Evolutionary conservation across 2,888 invertebrate genomes (phyloP).

Genomic region (Xylota sylvarum): DNA sequence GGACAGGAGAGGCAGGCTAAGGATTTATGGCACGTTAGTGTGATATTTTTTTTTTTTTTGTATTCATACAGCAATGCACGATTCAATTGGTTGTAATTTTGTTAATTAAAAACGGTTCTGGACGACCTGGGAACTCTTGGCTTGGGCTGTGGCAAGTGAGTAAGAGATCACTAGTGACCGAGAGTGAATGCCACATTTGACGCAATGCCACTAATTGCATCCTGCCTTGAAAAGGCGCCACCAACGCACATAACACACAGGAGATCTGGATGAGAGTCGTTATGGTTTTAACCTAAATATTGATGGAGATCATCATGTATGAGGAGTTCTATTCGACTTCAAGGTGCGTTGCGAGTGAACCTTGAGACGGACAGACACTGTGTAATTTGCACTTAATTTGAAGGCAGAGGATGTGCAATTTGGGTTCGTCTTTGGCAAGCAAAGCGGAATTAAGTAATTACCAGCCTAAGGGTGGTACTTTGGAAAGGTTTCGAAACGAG

Average conservation of each 20-base stretch:
- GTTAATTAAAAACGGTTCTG: constrained; percentile 40
- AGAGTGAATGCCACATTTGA: constrained; percentile 38
- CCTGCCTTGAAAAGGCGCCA: constrained; percentile 63
- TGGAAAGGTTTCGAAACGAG: neutral
- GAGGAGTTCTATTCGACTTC: constrained; percentile 4
- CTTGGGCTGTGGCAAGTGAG: too few species aligned
- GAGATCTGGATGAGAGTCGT: constrained; percentile 27
- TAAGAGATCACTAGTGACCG: constrained; percentile 66
- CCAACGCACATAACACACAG: neutral
- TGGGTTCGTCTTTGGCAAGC: neutral
- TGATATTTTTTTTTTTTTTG: constrained; percentile 55
- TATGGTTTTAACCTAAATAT: constrained; percentile 72
- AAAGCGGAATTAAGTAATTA: constrained; percentile 34
- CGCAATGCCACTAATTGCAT: constrained; percentile 62
- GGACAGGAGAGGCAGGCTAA: constrained; percentile 54
- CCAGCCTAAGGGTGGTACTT: constrained; percentile 15
- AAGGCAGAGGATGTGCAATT: constrained; percentile 22
- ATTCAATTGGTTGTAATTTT: constrained; percentile 40
- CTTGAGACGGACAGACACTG: neutral
- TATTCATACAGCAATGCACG: constrained; percentile 1
- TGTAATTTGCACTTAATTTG: constrained; percentile 48
- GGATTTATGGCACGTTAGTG: constrained; percentile 75
- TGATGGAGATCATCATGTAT: constrained; percentile 27
- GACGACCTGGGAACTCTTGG: neutral
- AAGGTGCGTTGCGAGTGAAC: constrained; percentile 13